phyloP scores from a whole-genome alignment of 37 sponge, comb jelly and placozoan species.

The Amphimedon queenslandica region DNA sequence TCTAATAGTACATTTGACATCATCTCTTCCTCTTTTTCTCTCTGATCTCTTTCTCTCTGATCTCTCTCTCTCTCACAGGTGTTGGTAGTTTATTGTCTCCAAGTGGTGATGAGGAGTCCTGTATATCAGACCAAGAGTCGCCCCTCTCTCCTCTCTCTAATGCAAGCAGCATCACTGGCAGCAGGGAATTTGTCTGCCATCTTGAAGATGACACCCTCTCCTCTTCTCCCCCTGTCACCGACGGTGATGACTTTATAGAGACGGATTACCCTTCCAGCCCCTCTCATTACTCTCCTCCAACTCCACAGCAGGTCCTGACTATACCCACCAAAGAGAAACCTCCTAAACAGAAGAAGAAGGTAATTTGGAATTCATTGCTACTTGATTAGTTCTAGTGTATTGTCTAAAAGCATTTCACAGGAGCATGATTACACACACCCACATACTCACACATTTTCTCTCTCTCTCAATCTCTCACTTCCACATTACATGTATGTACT shows the following conservation, averaged over 20 bases:
- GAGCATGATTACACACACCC: too few species aligned
- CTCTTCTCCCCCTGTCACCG: background rate
- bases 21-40: background rate
- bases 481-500: too few species aligned
- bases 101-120: slow-evolving; percentile 49
- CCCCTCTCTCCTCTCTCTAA: slow-evolving; percentile 50
- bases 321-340: too few species aligned
- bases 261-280: slow-evolving; percentile 24
- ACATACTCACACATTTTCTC: too few species aligned
- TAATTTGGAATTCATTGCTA: too few species aligned
- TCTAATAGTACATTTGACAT: too few species aligned
- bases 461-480: too few species aligned
- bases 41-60: background rate
- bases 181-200: slow-evolving; percentile 12
- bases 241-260: slow-evolving; percentile 33
- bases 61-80: slow-evolving; percentile 32
- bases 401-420: too few species aligned
- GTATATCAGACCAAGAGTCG: slow-evolving; percentile 56
- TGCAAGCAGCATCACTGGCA: slow-evolving; percentile 46
- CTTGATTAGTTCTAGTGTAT: too few species aligned
- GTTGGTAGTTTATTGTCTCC: slow-evolving; percentile 51
- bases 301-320: background rate
- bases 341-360: too few species aligned
- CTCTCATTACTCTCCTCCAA: background rate
- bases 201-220: background rate